These are phyloP conservation scores for Atopsyche davidsoni DNA, from an alignment of 1,140 invertebrate genomes.

Conservation along the genomic window DNA sequence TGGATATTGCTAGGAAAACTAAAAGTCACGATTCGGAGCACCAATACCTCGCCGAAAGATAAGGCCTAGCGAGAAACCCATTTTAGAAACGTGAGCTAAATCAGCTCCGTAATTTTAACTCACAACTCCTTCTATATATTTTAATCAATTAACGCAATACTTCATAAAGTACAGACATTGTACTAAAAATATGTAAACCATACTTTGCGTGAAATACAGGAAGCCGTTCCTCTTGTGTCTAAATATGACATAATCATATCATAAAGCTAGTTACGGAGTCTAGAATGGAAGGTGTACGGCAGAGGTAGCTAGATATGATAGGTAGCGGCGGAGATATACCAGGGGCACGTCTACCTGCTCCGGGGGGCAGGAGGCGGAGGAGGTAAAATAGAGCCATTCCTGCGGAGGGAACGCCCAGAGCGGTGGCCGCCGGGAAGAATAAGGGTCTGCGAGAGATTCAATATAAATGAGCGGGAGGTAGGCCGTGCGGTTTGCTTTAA, in stretches of 20 bases:
- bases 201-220: no score
- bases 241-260: not conserved
- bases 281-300: not conserved
- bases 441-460: slow-evolving; percentile 7
- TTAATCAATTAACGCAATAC: no score
- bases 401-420: slow-evolving; percentile 15
- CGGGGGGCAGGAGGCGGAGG: slow-evolving; percentile 3
- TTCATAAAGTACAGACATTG: no score
- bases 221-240: no score
- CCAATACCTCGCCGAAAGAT: no score
- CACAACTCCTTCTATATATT: no score
- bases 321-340: not conserved
- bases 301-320: not conserved
- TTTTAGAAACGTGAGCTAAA: no score
- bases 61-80: no score
- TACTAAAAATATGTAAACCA: no score
- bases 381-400: slow-evolving; percentile 28
- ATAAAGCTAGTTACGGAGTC: not conserved
- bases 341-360: slow-evolving; percentile 12
- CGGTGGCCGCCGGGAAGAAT: not conserved
- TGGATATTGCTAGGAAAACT: slow-evolving; percentile 4
- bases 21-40: no score
- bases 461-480: slow-evolving; percentile 12
- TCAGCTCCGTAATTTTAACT: no score
- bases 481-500: no score